These are phyloP conservation scores for Enteromius unitaeniatus DNA, from an alignment of 2,797 vertebrate species.

Conservation along the genomic window DNA sequence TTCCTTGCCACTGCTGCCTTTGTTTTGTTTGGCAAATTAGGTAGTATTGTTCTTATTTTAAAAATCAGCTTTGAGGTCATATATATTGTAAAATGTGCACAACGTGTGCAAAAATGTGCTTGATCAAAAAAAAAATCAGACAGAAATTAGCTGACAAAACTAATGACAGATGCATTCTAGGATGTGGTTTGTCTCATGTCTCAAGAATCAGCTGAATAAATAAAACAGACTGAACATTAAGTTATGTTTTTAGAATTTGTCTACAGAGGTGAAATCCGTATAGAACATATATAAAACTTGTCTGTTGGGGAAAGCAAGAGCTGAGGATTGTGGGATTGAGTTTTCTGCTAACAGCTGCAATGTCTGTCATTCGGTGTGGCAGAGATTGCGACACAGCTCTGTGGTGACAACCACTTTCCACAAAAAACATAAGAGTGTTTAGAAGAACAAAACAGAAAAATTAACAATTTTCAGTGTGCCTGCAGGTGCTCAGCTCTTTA, in stretches of 20 bases:
- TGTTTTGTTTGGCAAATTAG: too few relatives aligned
- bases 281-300: neutral
- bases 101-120: too few relatives aligned
- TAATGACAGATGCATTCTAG: neutral
- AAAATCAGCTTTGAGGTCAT: too few relatives aligned
- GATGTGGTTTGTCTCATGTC: neutral
- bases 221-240: neutral
- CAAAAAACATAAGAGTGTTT: slow-evolving; percentile 54
- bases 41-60: too few relatives aligned
- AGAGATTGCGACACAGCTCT: slow-evolving; percentile 75
- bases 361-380: slow-evolving; percentile 70
- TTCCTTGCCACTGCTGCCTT: too few relatives aligned
- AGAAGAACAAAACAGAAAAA: slow-evolving; percentile 29
- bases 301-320: neutral
- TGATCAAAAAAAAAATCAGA: too few relatives aligned
- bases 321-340: slow-evolving; percentile 33
- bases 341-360: slow-evolving; percentile 63
- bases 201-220: neutral
- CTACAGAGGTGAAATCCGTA: neutral
- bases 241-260: neutral
- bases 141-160: neutral
- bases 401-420: slow-evolving; percentile 75
- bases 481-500: neutral
- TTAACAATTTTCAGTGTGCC: neutral
- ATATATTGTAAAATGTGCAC: too few relatives aligned